Base-by-base conservation (phyloP, 2,113 vertebrate species). In the Pitta sordida region DNA sequence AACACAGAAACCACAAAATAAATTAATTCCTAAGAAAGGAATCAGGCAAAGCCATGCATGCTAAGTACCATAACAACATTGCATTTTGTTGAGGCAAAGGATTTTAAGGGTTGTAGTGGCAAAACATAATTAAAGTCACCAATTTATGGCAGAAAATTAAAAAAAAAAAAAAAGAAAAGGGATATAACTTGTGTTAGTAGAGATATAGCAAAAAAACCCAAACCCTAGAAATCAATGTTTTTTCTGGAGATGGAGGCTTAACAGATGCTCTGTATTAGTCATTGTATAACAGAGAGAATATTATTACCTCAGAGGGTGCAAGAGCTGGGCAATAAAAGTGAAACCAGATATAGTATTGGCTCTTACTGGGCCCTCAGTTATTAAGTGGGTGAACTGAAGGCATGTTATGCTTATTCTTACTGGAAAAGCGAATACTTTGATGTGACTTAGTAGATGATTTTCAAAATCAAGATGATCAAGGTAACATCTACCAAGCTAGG, bases 181-280 rank as follows among this genome's bases (percentile, higher is more conserved):
- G 22, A 79, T 41, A 83, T 9, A 88, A 83, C 29, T 58, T 83
- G 36, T 32, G 39, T 75, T 90, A 77, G 67, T 14, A 78, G 43
- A 65, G 14, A 78, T 78, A 67, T 8, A 48, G 74, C 26, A 77
- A 20, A 81, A 89, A 77, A n/a, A n/a, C n/a, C n/a, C 32, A 91
- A 58, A n/a, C n/a, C n/a, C 34, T 30, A 83, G 78, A 87, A 79
- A 85, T 79, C 58, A 71, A n/a, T 41, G 17, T 39, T 80, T 69
- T 20, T 65, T 82, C 74, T 79, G 68, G 63, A 92, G 63, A 85
- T 19, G 32, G 23, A 89, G 51, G 29, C 19, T 85, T 74, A 80
- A 79, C 86, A 95, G 84, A 77, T 90, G 84, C 83, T 89, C 84
- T 87, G 15, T 64, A 63, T 87, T 95, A 95, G 81, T 78, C 53